Conservation (phyloP, 1,140 invertebrate species). For the Lepidurus packardi region DNA sequence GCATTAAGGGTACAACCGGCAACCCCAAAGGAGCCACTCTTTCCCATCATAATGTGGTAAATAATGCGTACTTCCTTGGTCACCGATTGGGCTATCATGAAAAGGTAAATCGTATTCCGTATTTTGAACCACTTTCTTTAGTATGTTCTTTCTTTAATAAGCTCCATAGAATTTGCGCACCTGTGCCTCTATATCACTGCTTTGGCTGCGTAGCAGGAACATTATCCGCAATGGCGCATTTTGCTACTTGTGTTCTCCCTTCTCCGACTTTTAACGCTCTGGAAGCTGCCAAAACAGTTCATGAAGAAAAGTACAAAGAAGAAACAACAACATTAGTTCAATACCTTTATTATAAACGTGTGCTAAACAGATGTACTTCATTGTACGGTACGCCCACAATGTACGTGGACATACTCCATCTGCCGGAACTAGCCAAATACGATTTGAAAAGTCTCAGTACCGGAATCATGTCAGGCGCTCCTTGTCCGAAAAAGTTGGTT, state of each 20-base stretch:
- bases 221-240: constrained; percentile 56
- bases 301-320: constrained; percentile 58
- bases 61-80: constrained; percentile 69
- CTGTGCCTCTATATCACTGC: constrained; percentile 89
- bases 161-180: constrained; percentile 56
- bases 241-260: constrained; percentile 65
- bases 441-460: constrained; percentile 48
- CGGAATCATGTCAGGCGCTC: constrained; percentile 67
- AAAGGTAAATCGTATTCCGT: constrained; percentile 40
- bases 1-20: constrained; percentile 68
- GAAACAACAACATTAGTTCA: background rate
- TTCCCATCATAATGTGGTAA: constrained; percentile 75
- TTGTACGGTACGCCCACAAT: constrained; percentile 93
- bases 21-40: constrained; percentile 79
- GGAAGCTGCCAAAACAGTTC: constrained; percentile 58
- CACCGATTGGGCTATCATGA: constrained; percentile 54
- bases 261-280: constrained; percentile 60
- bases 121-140: background rate
- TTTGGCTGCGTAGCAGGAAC: constrained; percentile 72
- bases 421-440: constrained; percentile 43
- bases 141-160: constrained; percentile 34
- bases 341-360: background rate
- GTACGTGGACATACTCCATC: constrained; percentile 76
- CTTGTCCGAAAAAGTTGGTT: constrained; percentile 65
- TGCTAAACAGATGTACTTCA: constrained; percentile 59